Percentiles rank a stretch among this genome's conserved stretches.
Evolutionary conservation across 2,888 invertebrate genomes (phyloP).

Genomic region (Melangyna quadrimaculata): DNA sequence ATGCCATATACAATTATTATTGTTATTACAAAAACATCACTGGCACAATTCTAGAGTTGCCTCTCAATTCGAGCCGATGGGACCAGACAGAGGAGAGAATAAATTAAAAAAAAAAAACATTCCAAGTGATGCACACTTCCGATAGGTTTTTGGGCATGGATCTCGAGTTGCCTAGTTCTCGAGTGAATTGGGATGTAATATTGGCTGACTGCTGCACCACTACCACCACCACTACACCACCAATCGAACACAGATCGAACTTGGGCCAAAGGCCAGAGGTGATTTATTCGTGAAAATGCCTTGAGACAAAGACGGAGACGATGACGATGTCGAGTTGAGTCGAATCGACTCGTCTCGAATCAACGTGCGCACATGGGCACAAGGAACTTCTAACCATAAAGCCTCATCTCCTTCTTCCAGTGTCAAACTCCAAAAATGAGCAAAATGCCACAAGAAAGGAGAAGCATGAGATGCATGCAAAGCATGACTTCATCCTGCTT

Average conservation of each 20-base stretch:
- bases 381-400: background rate
- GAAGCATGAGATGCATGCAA: conserved; percentile 57
- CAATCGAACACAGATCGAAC: conserved; percentile 70
- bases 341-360: conserved; percentile 8
- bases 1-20: conserved; percentile 63
- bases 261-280: conserved; percentile 69
- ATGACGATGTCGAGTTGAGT: conserved; percentile 21
- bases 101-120: background rate
- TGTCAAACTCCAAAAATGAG: conserved; percentile 50
- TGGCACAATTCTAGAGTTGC: conserved; percentile 60
- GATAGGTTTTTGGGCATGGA: conserved; percentile 62
- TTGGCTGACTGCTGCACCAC: conserved; percentile 52
- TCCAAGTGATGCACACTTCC: conserved; percentile 64
- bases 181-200: conserved; percentile 64
- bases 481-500: conserved; percentile 59
- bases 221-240: conserved; percentile 48
- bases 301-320: conserved; percentile 28
- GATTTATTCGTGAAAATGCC: conserved; percentile 70
- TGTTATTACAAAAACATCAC: conserved; percentile 68
- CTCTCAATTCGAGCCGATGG: conserved; percentile 28
- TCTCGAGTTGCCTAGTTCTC: conserved; percentile 3
- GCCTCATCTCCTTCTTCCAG: background rate
- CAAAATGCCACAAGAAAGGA: conserved; percentile 39
- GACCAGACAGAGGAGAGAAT: background rate
- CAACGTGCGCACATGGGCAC: conserved; percentile 5